Percentiles rank a stretch among this genome's conserved stretches.
These are phyloP conservation scores for Tricholaema leucomelas DNA, from an alignment of 2,113 vertebrate genomes.

Conservation along the genomic window DNA sequence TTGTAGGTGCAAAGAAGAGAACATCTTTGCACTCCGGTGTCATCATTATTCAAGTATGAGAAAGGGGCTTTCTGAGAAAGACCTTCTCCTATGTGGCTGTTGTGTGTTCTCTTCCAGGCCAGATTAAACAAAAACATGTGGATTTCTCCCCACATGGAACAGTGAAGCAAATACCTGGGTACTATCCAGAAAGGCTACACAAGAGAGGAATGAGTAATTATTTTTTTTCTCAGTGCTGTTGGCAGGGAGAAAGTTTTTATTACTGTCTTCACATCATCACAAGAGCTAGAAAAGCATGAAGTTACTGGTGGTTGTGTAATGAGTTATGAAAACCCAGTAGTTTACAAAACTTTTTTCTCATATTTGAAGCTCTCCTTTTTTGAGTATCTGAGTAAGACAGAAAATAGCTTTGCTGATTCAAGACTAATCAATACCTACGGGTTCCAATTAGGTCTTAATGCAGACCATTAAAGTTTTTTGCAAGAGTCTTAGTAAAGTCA, in stretches of 20 bases:
- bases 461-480: not conserved
- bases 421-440: not conserved
- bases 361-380: not conserved
- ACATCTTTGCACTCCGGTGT: not conserved
- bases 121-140: not conserved
- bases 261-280: not conserved
- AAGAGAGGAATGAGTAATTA: not conserved
- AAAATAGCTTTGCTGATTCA: not conserved
- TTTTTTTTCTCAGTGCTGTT: not conserved
- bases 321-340: not conserved
- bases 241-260: not conserved
- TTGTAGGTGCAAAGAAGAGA: not conserved
- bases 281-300: not conserved
- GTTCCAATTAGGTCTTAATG: not conserved
- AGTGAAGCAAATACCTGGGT: not conserved
- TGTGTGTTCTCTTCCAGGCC: not conserved
- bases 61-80: not conserved
- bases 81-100: not conserved
- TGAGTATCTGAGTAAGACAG: not conserved
- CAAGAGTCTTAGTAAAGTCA: not conserved
- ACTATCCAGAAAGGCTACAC: not conserved
- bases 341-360: constrained; percentile 11
- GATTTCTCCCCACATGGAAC: not conserved
- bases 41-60: not conserved
- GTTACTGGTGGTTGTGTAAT: not conserved